Percentiles rank a stretch among this genome's conserved stretches.
phyloP scores from a whole-genome alignment of 2,888 invertebrate species.

The Slavum lentiscoides region DNA sequence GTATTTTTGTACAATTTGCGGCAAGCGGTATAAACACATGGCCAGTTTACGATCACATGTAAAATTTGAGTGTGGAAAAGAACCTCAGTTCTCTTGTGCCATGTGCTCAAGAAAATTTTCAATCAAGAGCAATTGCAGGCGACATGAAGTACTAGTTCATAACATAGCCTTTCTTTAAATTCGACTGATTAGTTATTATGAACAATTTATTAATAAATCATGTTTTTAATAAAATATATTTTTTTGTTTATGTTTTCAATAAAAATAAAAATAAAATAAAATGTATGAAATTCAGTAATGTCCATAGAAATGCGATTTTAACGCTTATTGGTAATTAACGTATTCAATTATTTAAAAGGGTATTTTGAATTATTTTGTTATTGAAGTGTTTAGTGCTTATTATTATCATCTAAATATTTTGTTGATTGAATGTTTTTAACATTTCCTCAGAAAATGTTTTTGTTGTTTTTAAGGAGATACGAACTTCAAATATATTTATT shows the following conservation, averaged over 20 bases:
- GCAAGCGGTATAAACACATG: conserved; percentile 51
- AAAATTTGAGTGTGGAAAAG: conserved; percentile 59
- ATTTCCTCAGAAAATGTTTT: not conserved
- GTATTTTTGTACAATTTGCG: conserved; percentile 67
- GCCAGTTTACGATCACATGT: conserved; percentile 51
- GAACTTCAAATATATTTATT: too few species aligned
- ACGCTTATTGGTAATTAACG: not conserved
- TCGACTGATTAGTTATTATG: conserved; percentile 20
- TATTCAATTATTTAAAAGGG: not conserved
- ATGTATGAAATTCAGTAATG: not conserved
- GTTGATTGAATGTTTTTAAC: not conserved
- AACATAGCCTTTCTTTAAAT: conserved; percentile 38
- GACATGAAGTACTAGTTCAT: conserved; percentile 54
- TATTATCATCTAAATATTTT: not conserved
- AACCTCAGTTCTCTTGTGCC: conserved; percentile 59
- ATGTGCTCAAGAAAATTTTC: conserved; percentile 56
- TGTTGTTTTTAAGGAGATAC: not conserved
- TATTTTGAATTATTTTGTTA: not conserved
- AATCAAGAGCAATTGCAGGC: conserved; percentile 54
- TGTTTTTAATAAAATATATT: not conserved
- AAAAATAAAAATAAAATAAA: not conserved
- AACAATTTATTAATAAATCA: not conserved
- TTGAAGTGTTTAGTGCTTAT: not conserved
- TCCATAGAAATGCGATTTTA: not conserved
- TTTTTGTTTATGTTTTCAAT: not conserved